Evolutionary conservation across 2,888 invertebrate genomes (phyloP), one percentile per base, ranked within the genome.

Genomic region (Drosophila yooni): DNA sequence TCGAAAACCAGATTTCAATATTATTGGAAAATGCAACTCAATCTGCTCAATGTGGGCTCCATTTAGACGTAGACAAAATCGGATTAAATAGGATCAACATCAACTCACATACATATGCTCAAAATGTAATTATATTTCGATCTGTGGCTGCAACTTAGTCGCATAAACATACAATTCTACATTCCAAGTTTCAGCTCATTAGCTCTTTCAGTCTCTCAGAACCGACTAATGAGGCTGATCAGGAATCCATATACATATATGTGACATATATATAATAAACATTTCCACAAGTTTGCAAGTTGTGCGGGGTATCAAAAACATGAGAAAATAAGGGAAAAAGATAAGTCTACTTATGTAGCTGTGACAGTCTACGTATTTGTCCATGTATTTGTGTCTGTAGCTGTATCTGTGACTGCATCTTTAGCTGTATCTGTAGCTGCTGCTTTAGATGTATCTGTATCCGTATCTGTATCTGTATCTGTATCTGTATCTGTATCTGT

Each of bases 321-420:
- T 15, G 34, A 46, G 43, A 29, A 33, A 54, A 34, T 27, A 52
- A 36, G 36, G 27, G 25, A 34, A 50, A 72, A n/a, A 76, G 58
- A 79, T 79, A 80, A 71, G 76, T 68, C 80, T 80, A 80, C 72
- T 80, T 76, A 75, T 70, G 67, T 54, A 70, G 34, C 46, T 25
- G 8, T 29, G 51, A 43, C 60, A 61, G 27, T 65, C 21, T 21
- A 29, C 40, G 29, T 43, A 27, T n/a, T 18, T 63, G 33, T 75
- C 40, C 68, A 53, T 74, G 66, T 66, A 64, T 63, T 43, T 68
- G 25, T 64, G 8, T 4, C 33, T 38, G 46, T 46, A 21, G 10
- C 18, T 57, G 38, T 69, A 54, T 72, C 52, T 77, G 66, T 58
- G 59, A 29, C 10, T 58, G 60, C 65, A 60, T 56, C 52, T 66